These are phyloP conservation scores for Listronotus oregonensis DNA, from an alignment of 1,140 invertebrate species.

Conservation along the genomic window DNA sequence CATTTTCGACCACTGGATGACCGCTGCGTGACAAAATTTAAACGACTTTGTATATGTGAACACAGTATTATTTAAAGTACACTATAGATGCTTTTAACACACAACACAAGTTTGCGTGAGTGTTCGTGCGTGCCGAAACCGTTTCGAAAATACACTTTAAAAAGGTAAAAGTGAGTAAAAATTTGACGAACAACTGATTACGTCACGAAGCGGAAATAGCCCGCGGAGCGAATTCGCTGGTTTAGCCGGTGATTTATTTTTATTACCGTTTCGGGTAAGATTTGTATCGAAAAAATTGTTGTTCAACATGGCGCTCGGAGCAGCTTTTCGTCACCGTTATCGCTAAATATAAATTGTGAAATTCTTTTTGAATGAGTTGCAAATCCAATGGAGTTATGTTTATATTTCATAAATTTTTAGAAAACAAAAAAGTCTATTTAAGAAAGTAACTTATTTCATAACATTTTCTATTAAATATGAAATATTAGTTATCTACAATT, in stretches of 20 bases:
- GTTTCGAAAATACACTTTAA: constrained; percentile 30
- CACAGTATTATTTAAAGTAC: constrained; percentile 34
- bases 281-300: constrained; percentile 31
- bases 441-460: no score
- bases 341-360: not conserved
- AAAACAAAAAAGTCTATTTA: no score
- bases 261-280: constrained; percentile 32
- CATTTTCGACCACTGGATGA: constrained; percentile 9
- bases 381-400: no score
- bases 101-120: constrained; percentile 6
- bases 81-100: constrained; percentile 23
- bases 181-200: constrained; percentile 38
- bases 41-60: constrained; percentile 36
- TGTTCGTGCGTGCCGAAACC: constrained; percentile 17
- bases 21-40: constrained; percentile 27
- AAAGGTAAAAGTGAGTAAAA: constrained; percentile 38
- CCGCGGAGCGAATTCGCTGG: constrained; percentile 28
- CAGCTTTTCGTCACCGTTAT: constrained; percentile 19
- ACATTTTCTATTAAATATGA: no score
- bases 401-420: no score
- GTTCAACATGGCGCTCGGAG: constrained; percentile 25
- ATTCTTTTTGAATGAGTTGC: no score
- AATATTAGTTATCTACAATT: no score
- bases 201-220: constrained; percentile 32
- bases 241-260: constrained; percentile 37